Percentiles rank a stretch among this genome's conserved stretches.
Conservation (phyloP, 2,888 invertebrate genomes). For the Meandrusa payeni region DNA sequence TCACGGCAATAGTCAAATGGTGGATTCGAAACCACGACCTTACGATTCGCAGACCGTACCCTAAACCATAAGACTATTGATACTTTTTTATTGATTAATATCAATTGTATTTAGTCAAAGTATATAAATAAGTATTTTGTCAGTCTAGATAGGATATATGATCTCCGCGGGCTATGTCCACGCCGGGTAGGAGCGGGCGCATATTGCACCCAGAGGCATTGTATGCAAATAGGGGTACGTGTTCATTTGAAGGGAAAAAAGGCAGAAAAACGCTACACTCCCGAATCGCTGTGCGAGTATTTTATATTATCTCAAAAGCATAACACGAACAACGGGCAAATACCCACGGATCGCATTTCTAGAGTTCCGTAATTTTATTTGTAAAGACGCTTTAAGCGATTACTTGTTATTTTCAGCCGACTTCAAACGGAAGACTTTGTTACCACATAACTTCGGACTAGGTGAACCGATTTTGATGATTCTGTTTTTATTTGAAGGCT, state of each 20-base stretch:
- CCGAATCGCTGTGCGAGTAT: slow-evolving; percentile 49
- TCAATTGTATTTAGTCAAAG: neutral
- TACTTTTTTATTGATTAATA: too few species aligned
- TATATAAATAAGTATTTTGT: neutral
- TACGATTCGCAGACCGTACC: too few species aligned
- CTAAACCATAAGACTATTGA: too few species aligned
- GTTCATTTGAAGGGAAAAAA: slow-evolving; percentile 63
- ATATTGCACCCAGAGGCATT: slow-evolving; percentile 72
- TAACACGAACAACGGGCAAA: slow-evolving; percentile 49
- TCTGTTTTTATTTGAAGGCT: too few species aligned
- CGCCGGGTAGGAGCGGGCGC: slow-evolving; percentile 42
- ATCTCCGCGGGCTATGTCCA: neutral
- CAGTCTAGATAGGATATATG: slow-evolving; percentile 13
- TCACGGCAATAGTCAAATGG: too few species aligned
- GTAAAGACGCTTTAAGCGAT: too few species aligned
- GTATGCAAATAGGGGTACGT: slow-evolving; percentile 74
- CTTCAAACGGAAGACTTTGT: too few species aligned
- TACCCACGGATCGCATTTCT: slow-evolving; percentile 37
- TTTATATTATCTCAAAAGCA: slow-evolving; percentile 61
- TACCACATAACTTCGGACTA: too few species aligned
- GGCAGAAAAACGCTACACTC: slow-evolving; percentile 36
- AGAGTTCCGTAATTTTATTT: slow-evolving; percentile 36
- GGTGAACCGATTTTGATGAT: too few species aligned
- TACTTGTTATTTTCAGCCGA: too few species aligned
- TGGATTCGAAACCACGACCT: too few species aligned